Evolutionary conservation across 1,140 invertebrate species (phyloP), one percentile per base, ranked within the genome.

Genomic region (Drosophila sproati): DNA sequence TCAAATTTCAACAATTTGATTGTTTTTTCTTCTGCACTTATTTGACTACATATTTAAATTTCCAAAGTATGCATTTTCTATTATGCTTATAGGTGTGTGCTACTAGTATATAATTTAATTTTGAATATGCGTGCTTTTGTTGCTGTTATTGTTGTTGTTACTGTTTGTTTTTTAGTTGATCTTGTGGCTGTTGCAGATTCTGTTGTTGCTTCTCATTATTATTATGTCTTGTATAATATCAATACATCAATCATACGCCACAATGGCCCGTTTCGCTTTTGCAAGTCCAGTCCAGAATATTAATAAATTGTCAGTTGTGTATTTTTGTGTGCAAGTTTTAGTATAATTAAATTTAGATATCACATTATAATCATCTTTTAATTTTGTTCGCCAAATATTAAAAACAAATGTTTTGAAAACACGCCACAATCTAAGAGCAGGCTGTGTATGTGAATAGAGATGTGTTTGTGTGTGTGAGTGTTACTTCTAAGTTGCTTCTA

Each of bases 321-420:
- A 5, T 39, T 52, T 34, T 29, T 43, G 8, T 37, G 12, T 60
- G 5, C 66, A 55, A 57, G 31, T 57, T 73, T 73, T 68, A 55
- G 64, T 79, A 60, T 35, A 67, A 72, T 79, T 91, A 91, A 78
- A 91, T 91, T 91, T 91, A 90, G 77, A 91, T 91, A 91, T 90
- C 86, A 91, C 87, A 91, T 91, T 91, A 79, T 79, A 88, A 88
- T 79, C 68, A 87, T 86, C 81, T 70, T 87, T 73, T 81, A 78
- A 80, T 85, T 83, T 72, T 71, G 73, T 57, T 75, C 74, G 59
- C 71, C 54, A 74, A 70, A 69, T 34, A 69, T 59, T 69, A 8
- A 78, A 74, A 68, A 68, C 41, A 72, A 73, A 34, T 50, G 7
- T 48, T 50, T 3, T 32, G 5, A 45, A 28, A 29, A 47, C 43